Evolutionary conservation across 37 sponge, comb jelly and placozoan genomes (phyloP), one percentile per base, ranked within the genome.

Genomic region (Geodia barretti): DNA sequence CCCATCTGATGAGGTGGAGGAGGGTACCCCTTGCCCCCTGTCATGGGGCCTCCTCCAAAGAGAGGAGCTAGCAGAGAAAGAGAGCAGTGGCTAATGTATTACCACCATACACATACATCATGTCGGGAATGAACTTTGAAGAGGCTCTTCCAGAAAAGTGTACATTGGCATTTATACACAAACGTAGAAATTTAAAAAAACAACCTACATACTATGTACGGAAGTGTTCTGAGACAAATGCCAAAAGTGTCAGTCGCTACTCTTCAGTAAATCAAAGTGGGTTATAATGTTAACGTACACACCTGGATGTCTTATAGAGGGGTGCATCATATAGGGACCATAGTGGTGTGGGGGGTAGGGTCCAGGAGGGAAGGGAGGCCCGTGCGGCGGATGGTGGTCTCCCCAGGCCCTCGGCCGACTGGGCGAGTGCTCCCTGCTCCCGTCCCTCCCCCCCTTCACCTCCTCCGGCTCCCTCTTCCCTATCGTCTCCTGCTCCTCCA

Each of bases 401-500:
- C 68, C 34, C 68, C 68, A 68, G 43, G 25, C 39, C 39, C 32
- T 59, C 65, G 42, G 43, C 28, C 69, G 1, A 58, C 29, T 41
- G 47, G 35, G 39, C 41, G 71, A 35, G 71, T 47, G 23, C 19
- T 28, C 25, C 69, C 69, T 47, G 26, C 70, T 30, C 29, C 84
- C 63, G 1, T 29, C 20, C 30, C 73, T n/a, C 73, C 85, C 39
- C 63, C 63, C 43, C 80, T 73, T 31, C 31, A 83, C 43, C 39
- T 84, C 90, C 32, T 84, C 90, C 35, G 75, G 21, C 65, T 83
- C 91, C 31, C 41, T 86, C 70, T 70, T 84, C 8, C 39, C 62
- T 74, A 74, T 82, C 41, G 41, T 65, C 58, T 84, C 90, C 2
- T 87, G 84, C 61, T 92, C 92, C 59, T 79, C 80, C 39, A 92